Evolutionary conservation across 2,888 invertebrate genomes (phyloP).

Genomic region (Lasioglossum zephyrum): DNA sequence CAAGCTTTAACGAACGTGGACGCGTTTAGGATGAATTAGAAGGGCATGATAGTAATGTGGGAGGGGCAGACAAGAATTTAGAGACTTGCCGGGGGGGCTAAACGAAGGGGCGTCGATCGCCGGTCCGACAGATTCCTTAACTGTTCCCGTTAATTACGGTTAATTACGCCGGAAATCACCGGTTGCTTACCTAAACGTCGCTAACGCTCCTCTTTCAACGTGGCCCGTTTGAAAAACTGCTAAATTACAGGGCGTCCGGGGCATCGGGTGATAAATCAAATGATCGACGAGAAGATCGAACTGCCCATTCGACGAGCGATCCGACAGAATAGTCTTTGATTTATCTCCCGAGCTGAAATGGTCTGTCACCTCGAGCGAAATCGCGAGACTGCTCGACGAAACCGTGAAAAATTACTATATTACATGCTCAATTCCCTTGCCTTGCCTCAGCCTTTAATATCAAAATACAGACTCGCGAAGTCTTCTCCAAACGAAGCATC

Average conservation of each 20-base stretch:
- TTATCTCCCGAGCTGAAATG: background rate
- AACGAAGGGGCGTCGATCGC: slow-evolving; percentile 72
- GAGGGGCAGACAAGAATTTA: slow-evolving; percentile 27
- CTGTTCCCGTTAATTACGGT: slow-evolving; percentile 73
- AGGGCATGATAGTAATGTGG: background rate
- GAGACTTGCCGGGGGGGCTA: slow-evolving; percentile 46
- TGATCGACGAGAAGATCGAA: slow-evolving; percentile 62
- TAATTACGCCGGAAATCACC: slow-evolving; percentile 72
- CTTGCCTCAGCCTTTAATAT: background rate
- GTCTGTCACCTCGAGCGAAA: slow-evolving; percentile 2
- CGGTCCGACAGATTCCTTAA: slow-evolving; percentile 70
- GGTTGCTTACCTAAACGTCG: slow-evolving; percentile 70
- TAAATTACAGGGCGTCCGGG: slow-evolving; percentile 65
- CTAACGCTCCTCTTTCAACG: slow-evolving; percentile 61
- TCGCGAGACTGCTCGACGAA: background rate
- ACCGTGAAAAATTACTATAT: background rate
- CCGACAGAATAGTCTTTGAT: slow-evolving; percentile 4
- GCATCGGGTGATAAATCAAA: slow-evolving; percentile 62
- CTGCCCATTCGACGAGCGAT: slow-evolving; percentile 49
- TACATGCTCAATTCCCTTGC: background rate
- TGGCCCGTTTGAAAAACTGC: slow-evolving; percentile 36
- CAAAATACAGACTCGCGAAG: background rate
- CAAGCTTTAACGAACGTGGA: slow-evolving; percentile 6
- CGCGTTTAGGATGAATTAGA: slow-evolving; percentile 36
- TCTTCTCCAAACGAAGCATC: too few species aligned